phyloP scores from a whole-genome alignment of 2,888 invertebrate genomes.

The Odontomyia ornata region DNA sequence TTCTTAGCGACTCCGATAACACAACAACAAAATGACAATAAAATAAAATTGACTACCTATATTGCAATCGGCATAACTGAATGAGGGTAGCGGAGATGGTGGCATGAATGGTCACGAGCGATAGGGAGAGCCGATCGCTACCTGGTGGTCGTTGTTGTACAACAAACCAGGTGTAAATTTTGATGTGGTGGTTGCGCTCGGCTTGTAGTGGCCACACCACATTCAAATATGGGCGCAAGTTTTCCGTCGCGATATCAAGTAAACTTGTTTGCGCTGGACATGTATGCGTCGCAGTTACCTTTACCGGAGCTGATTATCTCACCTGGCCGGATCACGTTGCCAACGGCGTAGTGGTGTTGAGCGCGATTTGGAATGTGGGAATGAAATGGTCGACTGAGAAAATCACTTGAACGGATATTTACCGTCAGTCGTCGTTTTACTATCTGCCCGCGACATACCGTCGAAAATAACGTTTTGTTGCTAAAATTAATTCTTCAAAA shows the following conservation, averaged over 20 bases:
- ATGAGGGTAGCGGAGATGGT: background rate
- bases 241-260: background rate
- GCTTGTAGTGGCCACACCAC: background rate
- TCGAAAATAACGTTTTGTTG: constrained; percentile 3
- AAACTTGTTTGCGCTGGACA: background rate
- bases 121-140: background rate
- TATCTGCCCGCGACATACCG: constrained; percentile 47
- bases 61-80: constrained; percentile 5
- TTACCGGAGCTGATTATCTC: constrained; percentile 46
- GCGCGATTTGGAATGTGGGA: constrained; percentile 34
- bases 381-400: constrained; percentile 50
- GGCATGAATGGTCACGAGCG: background rate
- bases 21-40: constrained; percentile 26
- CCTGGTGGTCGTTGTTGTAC: background rate
- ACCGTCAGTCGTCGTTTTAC: constrained; percentile 50
- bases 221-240: background rate
- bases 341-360: background rate
- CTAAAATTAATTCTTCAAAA: background rate
- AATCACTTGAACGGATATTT: constrained; percentile 45
- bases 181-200: background rate
- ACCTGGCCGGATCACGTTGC: constrained; percentile 44
- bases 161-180: constrained; percentile 6
- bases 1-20: background rate
- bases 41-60: constrained; percentile 21
- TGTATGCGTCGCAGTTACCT: background rate